phyloP scores from a whole-genome alignment of 2,888 invertebrate species.

The Ennomos fuscantarius region DNA sequence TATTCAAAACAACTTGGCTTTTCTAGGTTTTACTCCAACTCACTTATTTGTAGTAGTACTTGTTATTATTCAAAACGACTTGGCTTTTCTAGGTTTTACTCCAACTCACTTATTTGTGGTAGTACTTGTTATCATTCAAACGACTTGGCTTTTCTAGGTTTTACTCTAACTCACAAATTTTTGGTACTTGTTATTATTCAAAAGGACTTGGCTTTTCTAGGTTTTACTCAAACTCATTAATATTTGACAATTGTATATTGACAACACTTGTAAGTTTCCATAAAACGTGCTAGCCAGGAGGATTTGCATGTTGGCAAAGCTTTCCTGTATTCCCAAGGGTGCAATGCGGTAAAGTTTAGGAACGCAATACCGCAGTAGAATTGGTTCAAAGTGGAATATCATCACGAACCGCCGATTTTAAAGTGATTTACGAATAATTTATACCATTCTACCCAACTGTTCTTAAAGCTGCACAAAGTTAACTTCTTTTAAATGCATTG shows the following conservation, averaged over 20 bases:
- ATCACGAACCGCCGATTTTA: conserved; percentile 35
- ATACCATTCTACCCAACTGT: conserved; percentile 3
- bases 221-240: background rate
- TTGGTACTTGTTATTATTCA: background rate
- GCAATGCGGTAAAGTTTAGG: conserved; percentile 28
- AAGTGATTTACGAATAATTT: conserved; percentile 19
- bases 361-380: conserved; percentile 35
- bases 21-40: background rate
- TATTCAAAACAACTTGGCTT: too few species aligned
- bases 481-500: too few species aligned
- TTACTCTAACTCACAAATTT: background rate
- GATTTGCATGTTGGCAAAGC: conserved; percentile 36
- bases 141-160: background rate
- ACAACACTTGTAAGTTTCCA: conserved; percentile 9
- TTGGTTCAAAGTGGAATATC: conserved; percentile 39
- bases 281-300: conserved; percentile 2
- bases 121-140: too few species aligned
- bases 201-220: background rate
- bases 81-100: background rate
- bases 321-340: conserved; percentile 22
- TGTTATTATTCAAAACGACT: too few species aligned
- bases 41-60: too few species aligned
- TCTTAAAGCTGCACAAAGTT: background rate
- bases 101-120: too few species aligned
- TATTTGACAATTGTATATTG: background rate